Percentiles rank a stretch among this genome's conserved stretches.
Evolutionary conservation across 2,797 vertebrate genomes (phyloP).

Genomic region (Dicrostonyx torquatus): DNA sequence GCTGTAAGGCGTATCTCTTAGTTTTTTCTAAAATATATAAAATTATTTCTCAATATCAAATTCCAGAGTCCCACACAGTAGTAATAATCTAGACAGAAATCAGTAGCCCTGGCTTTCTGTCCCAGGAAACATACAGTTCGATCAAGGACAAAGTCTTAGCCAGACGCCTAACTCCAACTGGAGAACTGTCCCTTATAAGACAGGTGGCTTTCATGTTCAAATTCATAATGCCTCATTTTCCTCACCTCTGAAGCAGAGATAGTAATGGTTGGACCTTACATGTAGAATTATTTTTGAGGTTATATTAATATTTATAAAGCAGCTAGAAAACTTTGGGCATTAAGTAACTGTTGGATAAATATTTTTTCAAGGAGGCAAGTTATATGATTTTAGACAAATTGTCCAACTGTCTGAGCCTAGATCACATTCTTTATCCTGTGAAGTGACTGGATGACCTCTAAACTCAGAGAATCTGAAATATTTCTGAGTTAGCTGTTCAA

Average conservation of each 20-base stretch:
- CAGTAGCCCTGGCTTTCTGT: not conserved
- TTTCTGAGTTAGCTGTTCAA: not conserved
- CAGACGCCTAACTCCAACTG: not conserved
- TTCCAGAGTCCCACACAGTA: not conserved
- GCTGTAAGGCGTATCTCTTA: not conserved
- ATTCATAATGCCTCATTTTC: not conserved
- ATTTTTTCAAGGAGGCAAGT: constrained; percentile 12
- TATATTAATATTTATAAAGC: constrained; percentile 18
- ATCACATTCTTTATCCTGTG: not conserved
- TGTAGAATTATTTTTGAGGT: not conserved
- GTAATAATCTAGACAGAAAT: not conserved
- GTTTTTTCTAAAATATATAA: constrained; percentile 17
- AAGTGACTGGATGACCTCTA: not conserved
- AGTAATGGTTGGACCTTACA: not conserved
- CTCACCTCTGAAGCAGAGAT: not conserved
- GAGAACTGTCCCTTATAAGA: not conserved
- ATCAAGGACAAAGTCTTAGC: not conserved
- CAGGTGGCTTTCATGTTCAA: not conserved
- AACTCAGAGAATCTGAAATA: not conserved
- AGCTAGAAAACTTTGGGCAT: not conserved
- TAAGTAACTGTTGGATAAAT: constrained; percentile 1
- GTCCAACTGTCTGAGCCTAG: not conserved
- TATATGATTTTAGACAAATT: not conserved
- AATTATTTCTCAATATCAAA: not conserved
- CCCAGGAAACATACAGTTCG: not conserved